Percentiles rank a stretch among this genome's conserved stretches.
Conservation (phyloP, 2,888 invertebrate genomes). For the Caenorhabditis sulstoni region DNA sequence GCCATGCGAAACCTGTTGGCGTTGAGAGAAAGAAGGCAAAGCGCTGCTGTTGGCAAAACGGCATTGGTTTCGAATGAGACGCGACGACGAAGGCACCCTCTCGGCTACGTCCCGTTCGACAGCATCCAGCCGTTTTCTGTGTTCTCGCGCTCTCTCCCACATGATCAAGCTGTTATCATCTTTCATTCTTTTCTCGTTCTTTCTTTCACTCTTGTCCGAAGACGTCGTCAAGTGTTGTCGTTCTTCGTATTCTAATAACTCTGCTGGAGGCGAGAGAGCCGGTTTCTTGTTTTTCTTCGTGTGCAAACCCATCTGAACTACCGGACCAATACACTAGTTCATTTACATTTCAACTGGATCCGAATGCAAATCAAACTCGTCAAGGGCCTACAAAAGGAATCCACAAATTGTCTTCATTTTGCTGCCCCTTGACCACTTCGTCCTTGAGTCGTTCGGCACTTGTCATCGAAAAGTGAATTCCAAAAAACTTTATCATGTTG, state of each 20-base stretch:
- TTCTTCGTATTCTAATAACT: conserved; percentile 10
- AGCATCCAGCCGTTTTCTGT: conserved; percentile 43
- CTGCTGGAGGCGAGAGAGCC: conserved; percentile 32
- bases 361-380: not conserved
- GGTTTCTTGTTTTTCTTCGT: conserved; percentile 33
- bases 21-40: conserved; percentile 33
- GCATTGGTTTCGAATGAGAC: conserved; percentile 50
- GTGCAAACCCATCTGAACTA: not conserved
- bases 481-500: conserved; percentile 25
- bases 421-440: not conserved
- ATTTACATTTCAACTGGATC: conserved; percentile 16
- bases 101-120: conserved; percentile 27
- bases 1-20: conserved; percentile 47
- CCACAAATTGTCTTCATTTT: no score
- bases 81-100: conserved; percentile 29
- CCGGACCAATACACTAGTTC: conserved; percentile 4
- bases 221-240: conserved; percentile 36
- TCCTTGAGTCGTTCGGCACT: not conserved
- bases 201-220: conserved; percentile 3
- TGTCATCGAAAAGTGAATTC: not conserved
- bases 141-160: conserved; percentile 27
- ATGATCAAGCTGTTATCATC: conserved; percentile 21
- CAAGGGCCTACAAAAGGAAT: no score
- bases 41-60: conserved; percentile 28
- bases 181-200: conserved; percentile 10